These are phyloP conservation scores for Lordiphosa andalusiaca DNA, from an alignment of 2,888 invertebrate species.

Conservation along the genomic window DNA sequence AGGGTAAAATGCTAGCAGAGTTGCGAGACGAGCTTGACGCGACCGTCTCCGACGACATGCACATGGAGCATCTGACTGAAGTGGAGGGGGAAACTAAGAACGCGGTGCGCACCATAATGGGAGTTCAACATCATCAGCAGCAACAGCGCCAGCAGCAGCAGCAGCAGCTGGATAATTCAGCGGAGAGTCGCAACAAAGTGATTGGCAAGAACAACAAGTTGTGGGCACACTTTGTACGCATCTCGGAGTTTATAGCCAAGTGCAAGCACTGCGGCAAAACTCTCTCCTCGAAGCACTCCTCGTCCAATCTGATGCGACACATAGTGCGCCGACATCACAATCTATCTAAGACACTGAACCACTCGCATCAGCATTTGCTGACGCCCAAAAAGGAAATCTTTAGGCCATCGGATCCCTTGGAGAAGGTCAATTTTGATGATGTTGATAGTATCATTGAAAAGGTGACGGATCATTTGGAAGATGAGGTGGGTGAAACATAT, in stretches of 20 bases:
- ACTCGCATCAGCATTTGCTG: constrained; percentile 58
- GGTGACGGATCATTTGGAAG: constrained; percentile 58
- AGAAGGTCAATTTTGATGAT: constrained; percentile 65
- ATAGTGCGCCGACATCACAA: constrained; percentile 60
- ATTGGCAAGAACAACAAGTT: constrained; percentile 61
- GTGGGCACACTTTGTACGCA: constrained; percentile 61
- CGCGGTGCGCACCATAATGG: constrained; percentile 57
- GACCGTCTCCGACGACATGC: constrained; percentile 46
- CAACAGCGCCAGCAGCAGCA: constrained; percentile 34
- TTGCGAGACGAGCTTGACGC: constrained; percentile 56
- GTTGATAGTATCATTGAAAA: constrained; percentile 65
- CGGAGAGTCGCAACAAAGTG: constrained; percentile 53
- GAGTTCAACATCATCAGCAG: constrained; percentile 34
- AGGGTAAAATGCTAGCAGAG: constrained; percentile 62
- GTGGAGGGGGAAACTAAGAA: constrained; percentile 56
- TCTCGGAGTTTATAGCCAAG: constrained; percentile 63
- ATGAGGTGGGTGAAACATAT: constrained; percentile 34
- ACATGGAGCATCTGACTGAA: constrained; percentile 36
- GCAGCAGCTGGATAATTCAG: constrained; percentile 31
- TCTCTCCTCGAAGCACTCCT: constrained; percentile 62
- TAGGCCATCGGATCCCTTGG: constrained; percentile 45
- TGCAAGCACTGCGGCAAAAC: constrained; percentile 66
- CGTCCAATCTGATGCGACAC: constrained; percentile 66
- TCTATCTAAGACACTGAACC: constrained; percentile 56
- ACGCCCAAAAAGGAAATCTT: constrained; percentile 50